Conservation (phyloP, 2,888 invertebrate species). For the Scelioninae gen. 2 region DNA sequence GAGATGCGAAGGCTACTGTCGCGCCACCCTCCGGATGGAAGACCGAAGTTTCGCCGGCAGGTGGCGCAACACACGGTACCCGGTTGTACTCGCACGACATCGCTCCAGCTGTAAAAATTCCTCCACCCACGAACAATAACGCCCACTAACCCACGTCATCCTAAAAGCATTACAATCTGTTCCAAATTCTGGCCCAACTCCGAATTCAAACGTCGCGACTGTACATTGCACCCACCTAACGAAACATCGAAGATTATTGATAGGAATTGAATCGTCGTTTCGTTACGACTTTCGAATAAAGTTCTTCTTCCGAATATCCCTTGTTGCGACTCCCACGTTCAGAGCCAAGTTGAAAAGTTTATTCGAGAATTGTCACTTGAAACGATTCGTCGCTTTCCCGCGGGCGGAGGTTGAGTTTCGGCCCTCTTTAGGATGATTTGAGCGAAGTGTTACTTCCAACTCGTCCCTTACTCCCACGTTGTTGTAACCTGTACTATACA, state of each 20-base stretch:
- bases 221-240: slow-evolving; percentile 17
- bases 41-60: slow-evolving; percentile 1
- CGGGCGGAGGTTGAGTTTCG: slow-evolving; percentile 57
- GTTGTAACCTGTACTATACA: slow-evolving; percentile 72
- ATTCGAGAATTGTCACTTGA: neutral
- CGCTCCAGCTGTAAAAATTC: neutral
- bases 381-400: slow-evolving; percentile 36
- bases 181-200: slow-evolving; percentile 22
- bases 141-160: slow-evolving; percentile 27
- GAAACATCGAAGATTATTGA: slow-evolving; percentile 40
- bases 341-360: no score
- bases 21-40: no score
- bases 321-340: neutral
- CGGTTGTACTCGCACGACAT: no score
- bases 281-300: slow-evolving; percentile 1
- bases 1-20: no score
- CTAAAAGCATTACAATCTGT: slow-evolving; percentile 11
- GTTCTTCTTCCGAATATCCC: neutral
- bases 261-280: slow-evolving; percentile 41
- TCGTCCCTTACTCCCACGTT: slow-evolving; percentile 45
- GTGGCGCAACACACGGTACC: no score
- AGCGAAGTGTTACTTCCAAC: slow-evolving; percentile 39
- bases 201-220: slow-evolving; percentile 20
- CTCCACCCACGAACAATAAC: slow-evolving; percentile 1
- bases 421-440: slow-evolving; percentile 37